These are phyloP conservation scores for Mormyrus iriodes DNA, from an alignment of 2,113 vertebrate genomes.

Conservation along the genomic window DNA sequence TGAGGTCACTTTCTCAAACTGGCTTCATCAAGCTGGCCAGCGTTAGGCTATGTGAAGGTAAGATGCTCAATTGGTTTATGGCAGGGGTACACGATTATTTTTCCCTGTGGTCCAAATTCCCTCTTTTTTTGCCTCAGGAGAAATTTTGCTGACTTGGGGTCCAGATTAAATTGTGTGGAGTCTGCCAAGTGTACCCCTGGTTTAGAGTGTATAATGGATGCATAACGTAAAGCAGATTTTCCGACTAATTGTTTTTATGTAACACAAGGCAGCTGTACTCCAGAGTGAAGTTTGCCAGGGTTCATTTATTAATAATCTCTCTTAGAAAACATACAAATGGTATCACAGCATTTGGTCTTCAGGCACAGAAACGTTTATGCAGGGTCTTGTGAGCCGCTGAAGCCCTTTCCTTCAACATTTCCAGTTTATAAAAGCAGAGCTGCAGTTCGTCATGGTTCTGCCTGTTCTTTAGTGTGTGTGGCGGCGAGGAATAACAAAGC, in stretches of 20 bases:
- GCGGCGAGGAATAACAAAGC: not conserved
- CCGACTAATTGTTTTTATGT: too few species aligned
- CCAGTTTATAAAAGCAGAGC: constrained; percentile 28
- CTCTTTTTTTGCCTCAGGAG: not conserved
- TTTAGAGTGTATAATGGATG: not conserved
- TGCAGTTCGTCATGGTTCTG: constrained; percentile 27
- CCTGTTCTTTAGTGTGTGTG: not conserved
- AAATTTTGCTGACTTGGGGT: not conserved
- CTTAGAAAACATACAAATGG: constrained; percentile 64
- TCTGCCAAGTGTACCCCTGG: not conserved
- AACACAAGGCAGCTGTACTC: not conserved
- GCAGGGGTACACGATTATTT: not conserved
- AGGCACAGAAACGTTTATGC: constrained; percentile 56
- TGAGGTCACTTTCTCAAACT: not conserved
- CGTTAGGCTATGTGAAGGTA: not conserved
- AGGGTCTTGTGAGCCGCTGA: constrained; percentile 18
- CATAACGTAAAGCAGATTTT: too few species aligned
- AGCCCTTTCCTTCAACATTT: constrained; percentile 43
- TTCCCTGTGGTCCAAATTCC: not conserved
- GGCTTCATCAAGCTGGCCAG: not conserved
- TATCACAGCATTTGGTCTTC: constrained; percentile 75
- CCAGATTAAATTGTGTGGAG: not conserved
- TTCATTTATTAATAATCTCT: constrained; percentile 68
- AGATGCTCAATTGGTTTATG: not conserved
- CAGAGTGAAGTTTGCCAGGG: constrained; percentile 35